These are phyloP conservation scores for Stenichneumon culpator DNA, from an alignment of 2,888 invertebrate genomes.

Conservation along the genomic window DNA sequence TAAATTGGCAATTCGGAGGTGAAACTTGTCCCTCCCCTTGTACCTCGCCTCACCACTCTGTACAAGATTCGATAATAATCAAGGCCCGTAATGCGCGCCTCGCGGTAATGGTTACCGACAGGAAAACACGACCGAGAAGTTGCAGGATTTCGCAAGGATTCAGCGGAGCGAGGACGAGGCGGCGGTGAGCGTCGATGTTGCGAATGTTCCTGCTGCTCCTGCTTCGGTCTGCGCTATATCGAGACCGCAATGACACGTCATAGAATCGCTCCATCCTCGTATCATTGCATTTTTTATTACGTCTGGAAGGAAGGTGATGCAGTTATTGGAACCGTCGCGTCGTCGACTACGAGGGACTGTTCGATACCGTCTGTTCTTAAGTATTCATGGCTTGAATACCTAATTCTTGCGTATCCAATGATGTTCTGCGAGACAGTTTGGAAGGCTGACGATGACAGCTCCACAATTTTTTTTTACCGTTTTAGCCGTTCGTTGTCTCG, in stretches of 20 bases:
- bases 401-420: neutral
- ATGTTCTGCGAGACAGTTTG: too few species aligned
- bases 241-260: neutral
- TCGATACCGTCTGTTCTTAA: neutral
- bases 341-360: neutral
- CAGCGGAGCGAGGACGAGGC: conserved; percentile 24
- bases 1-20: conserved; percentile 63
- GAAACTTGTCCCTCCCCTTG: conserved; percentile 49
- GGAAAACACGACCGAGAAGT: conserved; percentile 28
- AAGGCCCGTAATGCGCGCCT: conserved; percentile 53
- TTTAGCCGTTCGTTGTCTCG: too few species aligned
- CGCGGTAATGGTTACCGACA: conserved; percentile 23
- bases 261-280: neutral
- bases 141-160: conserved; percentile 2
- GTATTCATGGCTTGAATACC: neutral
- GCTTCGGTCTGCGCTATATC: conserved; percentile 13
- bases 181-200: conserved; percentile 19
- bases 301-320: neutral
- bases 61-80: conserved; percentile 68
- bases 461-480: too few species aligned
- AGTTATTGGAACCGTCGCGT: conserved; percentile 8
- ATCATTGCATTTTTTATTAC: neutral
- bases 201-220: neutral
- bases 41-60: conserved; percentile 5
- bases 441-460: too few species aligned